Base-by-base conservation (phyloP, 2,888 invertebrate genomes). In the Scaptomyza caliginosa region DNA sequence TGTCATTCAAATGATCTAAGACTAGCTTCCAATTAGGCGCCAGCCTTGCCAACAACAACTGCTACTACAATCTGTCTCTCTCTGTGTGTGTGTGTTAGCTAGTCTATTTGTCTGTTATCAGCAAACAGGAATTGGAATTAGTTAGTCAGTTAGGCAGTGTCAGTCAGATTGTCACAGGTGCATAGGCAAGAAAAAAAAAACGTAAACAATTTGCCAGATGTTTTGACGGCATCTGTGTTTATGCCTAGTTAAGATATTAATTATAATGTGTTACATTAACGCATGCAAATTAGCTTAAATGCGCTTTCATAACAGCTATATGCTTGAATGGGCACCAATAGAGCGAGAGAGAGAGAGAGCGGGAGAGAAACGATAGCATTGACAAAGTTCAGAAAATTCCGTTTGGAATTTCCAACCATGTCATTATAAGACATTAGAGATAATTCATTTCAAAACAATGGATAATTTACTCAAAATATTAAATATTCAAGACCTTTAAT, bases 1-100 rank as follows among this genome's bases (percentile, higher is more conserved):
- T 79, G 77, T 63, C 85, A 86, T 80, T 82, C 74, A 74, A 67
- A 72, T 74, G 69, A 60, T 62, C 74, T 52, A 78, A 75, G 65
- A 69, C 50, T 36, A 56, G 67, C 56, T 50, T 68, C 62, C 86
- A 80, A 86, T 80, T 80, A 66, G 68, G 77, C 65, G 57, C 48
- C 67, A 86, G 81, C 79, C 78, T 80, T 81, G 80, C 21, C 48
- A 10, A 28, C 60, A 49, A 16, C 63, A 42, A 17, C 49, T 23
- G 26, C 13, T 42, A 13, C n/a, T 28, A 32, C 50, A 28, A 13
- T 24, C 4, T 43, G 36, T 38, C 2, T 23, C 3, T 56, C 2
- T 23, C 3, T 13, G 1, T 59, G 21, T 36, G 7, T 26, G 1
- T 26, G 26, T 17, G 26, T 26, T 52, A 64, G 34, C 43, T 42